Evolutionary conservation across 1,140 invertebrate genomes (phyloP), one percentile per base, ranked within the genome.

Genomic region (Hypothenemus hampei): DNA sequence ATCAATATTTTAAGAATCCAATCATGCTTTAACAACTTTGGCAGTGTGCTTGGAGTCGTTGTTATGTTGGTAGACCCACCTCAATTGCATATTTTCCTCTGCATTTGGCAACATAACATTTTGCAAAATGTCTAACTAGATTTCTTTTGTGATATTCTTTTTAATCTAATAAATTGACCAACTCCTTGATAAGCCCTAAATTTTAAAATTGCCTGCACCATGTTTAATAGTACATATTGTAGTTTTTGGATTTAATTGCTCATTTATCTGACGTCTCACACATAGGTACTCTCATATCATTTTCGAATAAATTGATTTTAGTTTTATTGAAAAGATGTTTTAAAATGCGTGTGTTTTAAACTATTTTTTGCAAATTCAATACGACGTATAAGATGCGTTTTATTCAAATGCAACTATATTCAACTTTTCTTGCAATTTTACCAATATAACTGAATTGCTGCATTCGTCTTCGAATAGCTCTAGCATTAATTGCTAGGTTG

Each of bases 21-120:
- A 39, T 16, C 36, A 39, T 16, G n/a, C n/a, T 39, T 39, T 39
- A 19, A 39, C 36, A 19, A 39, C n/a, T 15, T 19, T 13, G n/a
- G 36, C 36, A 8, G 36, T 39, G 16, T 39, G 36, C 16, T 39
- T 39, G 16, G 18, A 16, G 36, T 39, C 36, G 36, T 39, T 39
- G 5, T 39, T 1, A 15, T 19, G 36, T 19, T 39, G 36, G 18
- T 39, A 39, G 18, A 39, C 5, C 36, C 36, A 39, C 16, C 16
- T 13, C 18, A 39, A 39, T 19, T 10, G 4, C 36, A 4, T 10
- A 39, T 39, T 39, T 19, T 39, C 36, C 16, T 39, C 4, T 1
- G 4, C 5, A 15, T 39, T n/a, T n/a, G 16, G 36, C 2, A 39
- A 19, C 36, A 39, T 39, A 39, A 39, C 18, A 15, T 13, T 19